Evolutionary conservation across 2,888 invertebrate species (phyloP), one percentile per base, ranked within the genome.

Genomic region (Lycophotia porphyrea): DNA sequence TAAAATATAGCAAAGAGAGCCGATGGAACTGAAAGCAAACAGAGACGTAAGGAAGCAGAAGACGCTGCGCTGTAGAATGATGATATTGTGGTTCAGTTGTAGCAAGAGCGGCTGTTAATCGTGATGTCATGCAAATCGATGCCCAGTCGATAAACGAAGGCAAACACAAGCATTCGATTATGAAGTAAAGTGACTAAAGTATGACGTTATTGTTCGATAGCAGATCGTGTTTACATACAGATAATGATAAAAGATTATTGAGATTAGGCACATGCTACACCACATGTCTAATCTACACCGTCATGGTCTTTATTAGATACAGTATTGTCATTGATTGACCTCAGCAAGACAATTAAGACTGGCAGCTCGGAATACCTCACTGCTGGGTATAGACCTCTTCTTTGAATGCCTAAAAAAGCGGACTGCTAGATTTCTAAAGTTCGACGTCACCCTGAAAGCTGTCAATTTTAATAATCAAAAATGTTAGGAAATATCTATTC

Each of bases 121-220:
- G 9, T 73, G 39, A 42, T 74, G 31, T 42, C 39, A 74, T 49
- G 39, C 18, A 5, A 27, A 60, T 36, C 58, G 18, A 39, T 39
- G 47, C 31, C n/a, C n/a, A 9, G 15, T 31, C 8, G 58, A 76
- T 44, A 61, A 70, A 76, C 18, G n/a, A 74, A 73, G 39, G 39
- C 7, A 61, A 31, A 49, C 11, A 39, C 21, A 65, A 65, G 58
- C 65, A 42, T 58, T 60, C n/a, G 36, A 70, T 52, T 69, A 31
- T 36, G 24, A 47, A 36, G 44, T 77, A 68, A 49, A 47, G 18
- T 4, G 39, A 64, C 71, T 64, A 21, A 64, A 78, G 58, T 71
- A 58, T 71, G 78, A 64, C 71, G 78, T 34, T 78, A 71, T 78
- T 47, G 71, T 34, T 47, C 63, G 27, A 55, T 78, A 78, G 27